Conservation (phyloP, 2,888 invertebrate genomes). For the Branchellion lobata region DNA sequence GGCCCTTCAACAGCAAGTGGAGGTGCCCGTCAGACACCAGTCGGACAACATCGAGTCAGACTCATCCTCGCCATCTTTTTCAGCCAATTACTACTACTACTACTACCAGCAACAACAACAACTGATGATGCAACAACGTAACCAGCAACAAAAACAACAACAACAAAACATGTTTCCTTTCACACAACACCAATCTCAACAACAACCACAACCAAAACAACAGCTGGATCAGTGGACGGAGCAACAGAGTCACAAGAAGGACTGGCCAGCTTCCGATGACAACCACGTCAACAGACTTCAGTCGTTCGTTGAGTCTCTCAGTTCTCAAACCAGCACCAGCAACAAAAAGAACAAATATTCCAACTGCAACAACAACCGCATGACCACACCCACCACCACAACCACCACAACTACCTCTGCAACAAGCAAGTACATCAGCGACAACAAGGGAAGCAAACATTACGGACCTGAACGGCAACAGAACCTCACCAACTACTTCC, state of each 20-base stretch:
- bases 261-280: slow-evolving; percentile 8
- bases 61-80: background rate
- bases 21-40: no score
- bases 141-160: slow-evolving; percentile 5
- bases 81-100: slow-evolving; percentile 6
- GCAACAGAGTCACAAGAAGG: background rate
- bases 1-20: no score
- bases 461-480: background rate
- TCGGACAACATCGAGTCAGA: background rate
- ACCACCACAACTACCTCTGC: background rate
- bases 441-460: background rate
- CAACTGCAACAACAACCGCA: background rate
- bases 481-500: slow-evolving; percentile 4
- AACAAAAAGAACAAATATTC: slow-evolving; percentile 18
- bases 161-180: background rate
- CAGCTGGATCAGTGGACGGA: background rate
- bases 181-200: slow-evolving; percentile 1
- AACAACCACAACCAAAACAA: background rate
- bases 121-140: background rate
- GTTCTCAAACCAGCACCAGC: slow-evolving; percentile 19
- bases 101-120: slow-evolving; percentile 10
- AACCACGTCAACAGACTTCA: slow-evolving; percentile 46
- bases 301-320: slow-evolving; percentile 46
- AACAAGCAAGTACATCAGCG: background rate
- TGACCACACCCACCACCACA: background rate